Percentiles rank a stretch among this genome's conserved stretches.
phyloP scores from a whole-genome alignment of 2,113 vertebrate genomes.

The Apus apus region DNA sequence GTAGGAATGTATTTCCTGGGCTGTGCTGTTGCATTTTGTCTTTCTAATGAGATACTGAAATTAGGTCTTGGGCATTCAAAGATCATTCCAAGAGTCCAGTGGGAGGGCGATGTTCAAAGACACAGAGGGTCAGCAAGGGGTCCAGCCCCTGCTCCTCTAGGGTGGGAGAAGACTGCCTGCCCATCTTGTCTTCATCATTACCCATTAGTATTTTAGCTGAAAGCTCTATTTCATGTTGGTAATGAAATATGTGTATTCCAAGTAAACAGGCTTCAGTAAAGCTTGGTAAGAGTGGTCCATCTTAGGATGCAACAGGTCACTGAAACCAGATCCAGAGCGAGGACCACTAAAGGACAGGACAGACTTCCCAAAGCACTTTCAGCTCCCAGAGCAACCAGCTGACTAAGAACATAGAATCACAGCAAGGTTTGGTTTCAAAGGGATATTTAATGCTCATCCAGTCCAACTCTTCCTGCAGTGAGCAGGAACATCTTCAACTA shows the following conservation, averaged over 20 bases:
- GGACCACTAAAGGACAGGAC: neutral
- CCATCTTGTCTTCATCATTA: fast-evolving
- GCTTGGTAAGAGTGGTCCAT: neutral
- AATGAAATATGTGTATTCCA: fast-evolving
- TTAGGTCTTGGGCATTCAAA: neutral
- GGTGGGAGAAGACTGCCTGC: neutral
- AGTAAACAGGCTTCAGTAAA: neutral
- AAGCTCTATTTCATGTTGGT: neutral
- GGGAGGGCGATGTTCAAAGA: neutral
- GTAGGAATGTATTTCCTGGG: neutral
- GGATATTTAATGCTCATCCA: no score
- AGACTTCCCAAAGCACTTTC: neutral
- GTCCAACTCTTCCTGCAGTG: no score
- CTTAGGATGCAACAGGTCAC: neutral
- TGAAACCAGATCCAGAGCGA: neutral
- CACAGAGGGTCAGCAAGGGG: neutral
- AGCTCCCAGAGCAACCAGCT: neutral
- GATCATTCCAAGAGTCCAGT: neutral
- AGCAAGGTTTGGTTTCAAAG: no score
- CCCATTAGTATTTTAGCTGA: neutral
- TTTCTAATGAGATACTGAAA: neutral
- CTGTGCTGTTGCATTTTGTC: neutral
- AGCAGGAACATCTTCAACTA: no score
- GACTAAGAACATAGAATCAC: neutral
- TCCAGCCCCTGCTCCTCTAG: neutral